These are phyloP conservation scores for Sardina pilchardus DNA, from an alignment of 2,113 vertebrate species.

Conservation along the genomic window DNA sequence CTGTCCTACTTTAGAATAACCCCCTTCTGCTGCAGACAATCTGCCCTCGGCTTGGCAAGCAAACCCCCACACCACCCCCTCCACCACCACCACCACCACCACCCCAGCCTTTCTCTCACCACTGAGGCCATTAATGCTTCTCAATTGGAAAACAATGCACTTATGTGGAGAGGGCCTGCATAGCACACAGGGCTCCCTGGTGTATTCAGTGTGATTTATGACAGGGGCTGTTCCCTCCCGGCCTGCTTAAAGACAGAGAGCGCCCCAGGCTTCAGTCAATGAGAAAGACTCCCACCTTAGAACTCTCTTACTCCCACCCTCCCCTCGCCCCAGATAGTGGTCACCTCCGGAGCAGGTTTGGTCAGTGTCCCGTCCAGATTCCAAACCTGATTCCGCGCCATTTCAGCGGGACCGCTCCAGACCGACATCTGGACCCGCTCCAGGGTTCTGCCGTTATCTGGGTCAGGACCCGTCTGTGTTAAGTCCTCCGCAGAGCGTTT, in stretches of 20 bases:
- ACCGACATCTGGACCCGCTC: neutral
- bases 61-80: neutral
- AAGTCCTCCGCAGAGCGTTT: neutral
- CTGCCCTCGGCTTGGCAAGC: constrained; percentile 10
- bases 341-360: neutral
- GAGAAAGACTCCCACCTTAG: constrained; percentile 27
- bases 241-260: neutral
- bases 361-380: neutral
- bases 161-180: neutral
- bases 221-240: neutral
- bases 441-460: neutral
- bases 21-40: neutral
- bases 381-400: neutral
- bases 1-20: constrained; percentile 11
- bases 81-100: too few relatives aligned
- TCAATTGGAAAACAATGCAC: constrained; percentile 21
- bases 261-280: constrained; percentile 39
- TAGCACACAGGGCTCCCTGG: neutral
- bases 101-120: constrained; percentile 16
- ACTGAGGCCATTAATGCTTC: constrained; percentile 21
- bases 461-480: neutral
- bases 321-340: constrained; percentile 25
- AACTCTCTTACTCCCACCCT: constrained; percentile 36
- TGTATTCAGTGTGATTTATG: neutral
- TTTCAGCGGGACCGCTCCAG: neutral